Evolutionary conservation across 1,140 invertebrate genomes (phyloP).

Genomic region (Rhopalosiphum padi): DNA sequence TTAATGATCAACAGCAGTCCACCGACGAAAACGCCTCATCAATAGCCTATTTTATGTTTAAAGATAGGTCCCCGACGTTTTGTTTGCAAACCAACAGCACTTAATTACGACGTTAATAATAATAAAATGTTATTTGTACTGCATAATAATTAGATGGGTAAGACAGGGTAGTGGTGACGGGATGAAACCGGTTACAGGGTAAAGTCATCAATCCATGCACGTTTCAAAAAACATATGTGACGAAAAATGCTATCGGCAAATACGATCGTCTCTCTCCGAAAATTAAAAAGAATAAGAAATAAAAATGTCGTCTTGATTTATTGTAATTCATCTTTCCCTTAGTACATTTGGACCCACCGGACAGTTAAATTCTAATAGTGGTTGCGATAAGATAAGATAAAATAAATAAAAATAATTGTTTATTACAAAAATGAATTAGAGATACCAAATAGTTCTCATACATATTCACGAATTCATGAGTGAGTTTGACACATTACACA

Average conservation of each 20-base stretch:
- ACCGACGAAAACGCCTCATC: not conserved
- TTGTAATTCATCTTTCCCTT: slow-evolving; percentile 27
- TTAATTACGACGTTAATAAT: not conserved
- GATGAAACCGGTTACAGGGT: slow-evolving; percentile 34
- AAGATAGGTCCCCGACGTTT: not conserved
- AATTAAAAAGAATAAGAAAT: not conserved
- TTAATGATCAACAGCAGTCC: not conserved
- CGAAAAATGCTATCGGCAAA: slow-evolving; percentile 36
- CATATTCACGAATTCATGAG: not conserved
- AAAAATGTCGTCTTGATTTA: slow-evolving; percentile 43
- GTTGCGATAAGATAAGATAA: slow-evolving; percentile 28
- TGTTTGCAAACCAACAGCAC: not conserved
- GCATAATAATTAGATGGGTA: not conserved
- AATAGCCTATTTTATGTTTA: not conserved
- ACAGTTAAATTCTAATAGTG: not conserved
- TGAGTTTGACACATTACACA: not conserved
- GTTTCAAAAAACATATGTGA: slow-evolving; percentile 31
- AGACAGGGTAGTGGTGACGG: not conserved
- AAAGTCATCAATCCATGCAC: not conserved
- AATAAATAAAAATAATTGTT: slow-evolving; percentile 18
- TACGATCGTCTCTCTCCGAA: not conserved
- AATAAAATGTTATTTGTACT: not conserved
- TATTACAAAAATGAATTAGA: slow-evolving; percentile 8
- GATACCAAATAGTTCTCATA: not conserved
- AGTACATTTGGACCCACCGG: not conserved